Conservation (phyloP, 1,140 invertebrate species). For the Pantala flavescens region DNA sequence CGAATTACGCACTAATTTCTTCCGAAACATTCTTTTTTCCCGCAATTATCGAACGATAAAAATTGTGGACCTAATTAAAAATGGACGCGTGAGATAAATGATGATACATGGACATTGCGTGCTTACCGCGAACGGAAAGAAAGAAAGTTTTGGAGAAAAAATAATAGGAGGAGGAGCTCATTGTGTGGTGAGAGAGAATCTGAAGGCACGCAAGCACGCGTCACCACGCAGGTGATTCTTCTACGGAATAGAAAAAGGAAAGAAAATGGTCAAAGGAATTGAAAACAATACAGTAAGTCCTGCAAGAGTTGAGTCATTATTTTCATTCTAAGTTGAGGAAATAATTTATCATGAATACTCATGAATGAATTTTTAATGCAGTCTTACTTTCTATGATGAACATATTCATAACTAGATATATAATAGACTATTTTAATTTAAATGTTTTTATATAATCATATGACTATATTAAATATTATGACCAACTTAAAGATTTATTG, state of each 20-base stretch:
- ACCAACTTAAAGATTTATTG: too few relatives aligned
- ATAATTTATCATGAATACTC: too few relatives aligned
- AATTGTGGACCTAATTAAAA: not conserved
- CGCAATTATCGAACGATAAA: constrained; percentile 6
- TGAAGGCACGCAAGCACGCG: not conserved
- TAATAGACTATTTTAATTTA: too few relatives aligned
- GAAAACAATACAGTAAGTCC: too few relatives aligned
- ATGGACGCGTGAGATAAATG: not conserved
- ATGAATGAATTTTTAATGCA: too few relatives aligned
- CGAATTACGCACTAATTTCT: too few relatives aligned
- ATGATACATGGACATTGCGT: constrained; percentile 5
- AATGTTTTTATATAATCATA: too few relatives aligned
- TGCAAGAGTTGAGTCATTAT: too few relatives aligned
- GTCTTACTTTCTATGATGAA: too few relatives aligned
- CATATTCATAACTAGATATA: too few relatives aligned
- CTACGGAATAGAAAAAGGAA: not conserved
- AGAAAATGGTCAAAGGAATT: not conserved
- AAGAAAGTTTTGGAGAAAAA: not conserved
- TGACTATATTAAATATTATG: too few relatives aligned
- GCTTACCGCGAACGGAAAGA: not conserved
- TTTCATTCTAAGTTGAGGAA: too few relatives aligned
- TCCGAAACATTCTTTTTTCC: not conserved
- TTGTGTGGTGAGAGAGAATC: not conserved
- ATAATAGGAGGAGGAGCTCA: not conserved
- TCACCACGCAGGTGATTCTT: constrained; percentile 7